phyloP scores from a whole-genome alignment of 2,113 vertebrate species.

The Aspidoscelis tigris region DNA sequence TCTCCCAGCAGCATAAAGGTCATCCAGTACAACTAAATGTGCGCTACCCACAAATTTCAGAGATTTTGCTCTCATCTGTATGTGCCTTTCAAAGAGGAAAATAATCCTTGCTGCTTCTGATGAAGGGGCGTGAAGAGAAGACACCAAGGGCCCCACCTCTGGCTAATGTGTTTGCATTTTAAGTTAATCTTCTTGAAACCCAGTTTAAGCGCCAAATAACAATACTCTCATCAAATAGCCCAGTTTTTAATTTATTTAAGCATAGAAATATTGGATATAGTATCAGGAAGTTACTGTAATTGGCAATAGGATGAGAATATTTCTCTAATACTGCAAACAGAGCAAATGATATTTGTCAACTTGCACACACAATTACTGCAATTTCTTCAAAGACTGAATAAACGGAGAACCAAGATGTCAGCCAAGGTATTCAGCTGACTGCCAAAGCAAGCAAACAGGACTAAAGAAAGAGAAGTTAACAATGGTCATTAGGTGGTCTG shows the following conservation, averaged over 20 bases:
- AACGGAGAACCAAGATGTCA: conserved; percentile 20
- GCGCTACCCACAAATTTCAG: too few relatives aligned
- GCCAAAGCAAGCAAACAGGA: background rate
- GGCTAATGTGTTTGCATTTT: conserved; percentile 8
- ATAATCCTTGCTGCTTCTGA: too few relatives aligned
- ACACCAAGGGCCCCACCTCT: too few relatives aligned
- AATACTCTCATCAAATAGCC: background rate
- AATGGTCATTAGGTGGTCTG: background rate
- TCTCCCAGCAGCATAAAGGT: too few relatives aligned
- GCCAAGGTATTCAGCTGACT: background rate
- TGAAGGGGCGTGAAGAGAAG: too few relatives aligned
- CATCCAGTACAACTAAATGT: too few relatives aligned
- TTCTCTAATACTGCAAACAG: background rate
- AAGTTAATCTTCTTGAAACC: background rate
- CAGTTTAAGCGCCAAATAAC: conserved; percentile 7
- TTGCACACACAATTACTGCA: conserved; percentile 21
- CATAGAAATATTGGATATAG: background rate
- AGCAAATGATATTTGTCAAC: background rate
- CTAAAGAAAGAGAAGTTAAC: conserved; percentile 15
- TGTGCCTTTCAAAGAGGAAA: too few relatives aligned
- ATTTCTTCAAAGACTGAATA: conserved; percentile 16
- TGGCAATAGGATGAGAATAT: background rate
- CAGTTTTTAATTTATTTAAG: background rate
- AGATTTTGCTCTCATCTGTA: too few relatives aligned
- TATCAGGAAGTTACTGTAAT: background rate